A percentile compares a stretch with the other conserved stretches of the same genome.
Evolutionary conservation across 2,888 invertebrate species (phyloP).

Genomic region (Choristoneura rosaceana): DNA sequence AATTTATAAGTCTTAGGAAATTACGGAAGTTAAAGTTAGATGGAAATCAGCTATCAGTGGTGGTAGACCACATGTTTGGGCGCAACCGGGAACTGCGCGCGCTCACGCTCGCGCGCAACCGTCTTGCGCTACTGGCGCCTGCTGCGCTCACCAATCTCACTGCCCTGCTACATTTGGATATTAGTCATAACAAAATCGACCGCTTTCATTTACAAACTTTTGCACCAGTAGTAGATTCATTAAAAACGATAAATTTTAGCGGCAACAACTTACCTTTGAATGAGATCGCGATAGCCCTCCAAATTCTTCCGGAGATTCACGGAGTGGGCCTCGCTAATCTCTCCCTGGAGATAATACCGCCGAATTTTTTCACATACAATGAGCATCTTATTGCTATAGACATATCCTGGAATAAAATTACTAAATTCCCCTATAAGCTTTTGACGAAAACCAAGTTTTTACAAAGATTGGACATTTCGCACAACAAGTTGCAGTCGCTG

Average conservation of each 20-base stretch:
- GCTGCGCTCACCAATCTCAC: constrained; percentile 90
- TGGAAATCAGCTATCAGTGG: constrained; percentile 91
- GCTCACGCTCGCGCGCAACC: constrained; percentile 89
- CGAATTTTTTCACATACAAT: constrained; percentile 85
- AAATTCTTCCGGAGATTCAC: constrained; percentile 84
- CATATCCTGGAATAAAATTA: constrained; percentile 90
- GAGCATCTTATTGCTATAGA: constrained; percentile 88
- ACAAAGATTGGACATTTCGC: constrained; percentile 89
- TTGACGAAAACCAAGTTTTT: constrained; percentile 85
- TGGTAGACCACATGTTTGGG: constrained; percentile 89
- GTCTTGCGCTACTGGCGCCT: constrained; percentile 90
- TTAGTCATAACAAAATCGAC: constrained; percentile 91
- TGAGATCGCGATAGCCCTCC: constrained; percentile 85
- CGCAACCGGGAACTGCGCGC: constrained; percentile 82
- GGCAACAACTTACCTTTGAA: constrained; percentile 87
- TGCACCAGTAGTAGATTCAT: constrained; percentile 85
- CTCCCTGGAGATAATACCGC: constrained; percentile 83
- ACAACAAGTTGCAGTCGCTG: constrained; percentile 88
- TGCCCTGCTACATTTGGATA: constrained; percentile 88
- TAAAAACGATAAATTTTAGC: constrained; percentile 88
- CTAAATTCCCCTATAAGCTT: constrained; percentile 83
- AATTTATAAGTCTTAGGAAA: constrained; percentile 89
- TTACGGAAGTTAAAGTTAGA: constrained; percentile 88
- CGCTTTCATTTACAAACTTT: constrained; percentile 87
- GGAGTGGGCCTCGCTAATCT: constrained; percentile 86